Evolutionary conservation across 2,797 vertebrate genomes (phyloP), one percentile per base, ranked within the genome.

Genomic region (Typhlichthys subterraneus): DNA sequence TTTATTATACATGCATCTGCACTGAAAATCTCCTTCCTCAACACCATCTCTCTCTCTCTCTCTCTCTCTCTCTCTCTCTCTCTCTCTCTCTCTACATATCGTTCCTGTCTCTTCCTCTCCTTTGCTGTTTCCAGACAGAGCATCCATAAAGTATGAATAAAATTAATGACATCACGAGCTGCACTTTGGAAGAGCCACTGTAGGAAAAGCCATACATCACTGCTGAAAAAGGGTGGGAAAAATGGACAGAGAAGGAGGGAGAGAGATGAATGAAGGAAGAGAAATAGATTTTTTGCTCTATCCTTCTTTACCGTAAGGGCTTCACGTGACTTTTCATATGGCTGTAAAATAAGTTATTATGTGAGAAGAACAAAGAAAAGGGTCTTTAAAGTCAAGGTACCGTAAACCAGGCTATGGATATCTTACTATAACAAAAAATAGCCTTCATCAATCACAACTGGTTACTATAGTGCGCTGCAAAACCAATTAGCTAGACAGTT

Each of bases 1-100:
- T 94, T 92, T 90, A 93, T 94, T 94, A 94, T 94, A 92, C 91
- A 94, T 93, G 91, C 86, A 87, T 88, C 87, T 90, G 87, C 86
- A 82, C 88, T 85, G 90, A 88, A 92, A 91, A 92, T 91, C 89
- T 91, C 90, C 90, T 87, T 88, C 87, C 79, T 80, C 85, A 87
- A 88, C 79, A 76, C 85, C 83, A 87, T 75, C 71, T 11, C 57
- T 57, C 74, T 77, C 63, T 61, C 75, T 63, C 61, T 68, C 56
- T 65, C 59, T 65, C 59, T 57, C 60, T 67, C 63, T 69, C 49
- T 72, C 84, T 74, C 62, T 78, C 61, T 75, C 73, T 75, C 66
- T 48, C 66, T 70, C 69, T 62, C 68, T 72, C 69, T 79, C 76
- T 76, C 71, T 60, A 72, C 73, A 75, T 65, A 74, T 63, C 73